A percentile compares a stretch with the other conserved stretches of the same genome.
phyloP scores from a whole-genome alignment of 1,140 invertebrate genomes.

The Carposina sasakii region DNA sequence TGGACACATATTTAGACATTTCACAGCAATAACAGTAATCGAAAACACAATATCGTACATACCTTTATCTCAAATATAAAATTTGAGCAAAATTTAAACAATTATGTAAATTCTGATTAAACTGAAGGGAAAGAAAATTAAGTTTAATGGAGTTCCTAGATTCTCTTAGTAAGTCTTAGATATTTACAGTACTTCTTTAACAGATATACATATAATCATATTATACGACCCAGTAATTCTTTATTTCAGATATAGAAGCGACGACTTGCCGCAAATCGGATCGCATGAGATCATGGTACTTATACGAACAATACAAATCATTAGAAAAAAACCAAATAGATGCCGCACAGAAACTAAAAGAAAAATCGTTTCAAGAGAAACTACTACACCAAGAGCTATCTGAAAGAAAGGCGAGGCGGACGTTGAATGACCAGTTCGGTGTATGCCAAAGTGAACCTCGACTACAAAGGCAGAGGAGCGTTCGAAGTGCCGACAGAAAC shows the following conservation, averaged over 20 bases:
- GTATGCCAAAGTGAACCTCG: constrained; percentile 32
- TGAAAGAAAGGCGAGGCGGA: constrained; percentile 42
- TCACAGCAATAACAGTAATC: no score
- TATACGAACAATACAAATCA: constrained; percentile 60
- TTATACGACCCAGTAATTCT: no score
- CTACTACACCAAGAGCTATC: constrained; percentile 46
- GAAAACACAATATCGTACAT: no score
- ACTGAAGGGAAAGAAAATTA: no score
- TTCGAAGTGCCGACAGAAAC: constrained; percentile 17
- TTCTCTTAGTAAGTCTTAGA: no score
- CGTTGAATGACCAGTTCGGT: constrained; percentile 32
- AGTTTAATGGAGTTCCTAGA: no score
- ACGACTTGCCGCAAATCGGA: constrained; percentile 29
- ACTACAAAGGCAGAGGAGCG: constrained; percentile 13
- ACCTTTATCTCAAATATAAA: no score
- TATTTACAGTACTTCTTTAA: no score
- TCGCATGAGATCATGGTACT: constrained; percentile 57
- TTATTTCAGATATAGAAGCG: constrained; percentile 26
- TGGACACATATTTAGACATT: no score
- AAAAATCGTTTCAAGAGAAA: constrained; percentile 45
- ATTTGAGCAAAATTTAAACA: no score
- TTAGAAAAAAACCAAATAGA: constrained; percentile 55
- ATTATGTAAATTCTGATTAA: no score
- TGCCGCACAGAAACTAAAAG: constrained; percentile 44
- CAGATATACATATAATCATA: no score